phyloP scores from a whole-genome alignment of 2,113 vertebrate species.

The Misgurnus anguillicaudatus region DNA sequence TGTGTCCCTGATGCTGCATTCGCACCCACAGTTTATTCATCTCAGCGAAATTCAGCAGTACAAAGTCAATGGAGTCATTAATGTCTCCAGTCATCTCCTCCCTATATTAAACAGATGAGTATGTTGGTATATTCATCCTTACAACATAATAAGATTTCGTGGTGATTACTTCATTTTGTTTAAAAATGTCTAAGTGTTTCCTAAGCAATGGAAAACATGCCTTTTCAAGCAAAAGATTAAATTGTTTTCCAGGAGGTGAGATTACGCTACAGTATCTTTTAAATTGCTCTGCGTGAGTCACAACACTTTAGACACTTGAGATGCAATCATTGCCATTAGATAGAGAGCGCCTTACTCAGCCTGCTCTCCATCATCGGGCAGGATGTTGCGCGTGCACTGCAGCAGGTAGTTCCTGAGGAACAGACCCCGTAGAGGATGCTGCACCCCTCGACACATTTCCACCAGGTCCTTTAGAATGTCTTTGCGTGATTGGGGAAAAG shows the following conservation, averaged over 20 bases:
- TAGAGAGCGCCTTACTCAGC: conserved; percentile 79
- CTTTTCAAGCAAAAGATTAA: not conserved
- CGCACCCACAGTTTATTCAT: conserved; percentile 99
- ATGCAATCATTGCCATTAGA: conserved; percentile 4
- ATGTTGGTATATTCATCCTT: not conserved
- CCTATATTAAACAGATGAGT: conserved; percentile 59
- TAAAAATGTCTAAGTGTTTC: not conserved
- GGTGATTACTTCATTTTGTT: not conserved
- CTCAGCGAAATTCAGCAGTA: conserved; percentile 96
- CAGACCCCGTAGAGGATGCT: conserved; percentile 93
- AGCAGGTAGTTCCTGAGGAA: conserved; percentile 97
- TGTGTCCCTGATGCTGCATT: conserved; percentile 99
- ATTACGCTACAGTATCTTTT: conserved; percentile 5
- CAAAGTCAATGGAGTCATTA: conserved; percentile 96
- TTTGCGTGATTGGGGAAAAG: conserved; percentile 98
- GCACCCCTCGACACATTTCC: conserved; percentile 99
- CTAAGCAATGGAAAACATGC: not conserved
- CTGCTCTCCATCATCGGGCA: conserved; percentile 95
- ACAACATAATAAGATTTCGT: not conserved
- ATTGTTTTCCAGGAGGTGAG: not conserved
- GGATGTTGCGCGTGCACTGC: conserved; percentile 96
- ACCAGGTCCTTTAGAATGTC: conserved; percentile 98
- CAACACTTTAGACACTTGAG: conserved; percentile 2
- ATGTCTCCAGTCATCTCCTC: conserved; percentile 97
- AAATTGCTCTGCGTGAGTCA: conserved; percentile 17